These are phyloP conservation scores for Fulmarus glacialis DNA, from an alignment of 2,113 vertebrate genomes.

Conservation along the genomic window DNA sequence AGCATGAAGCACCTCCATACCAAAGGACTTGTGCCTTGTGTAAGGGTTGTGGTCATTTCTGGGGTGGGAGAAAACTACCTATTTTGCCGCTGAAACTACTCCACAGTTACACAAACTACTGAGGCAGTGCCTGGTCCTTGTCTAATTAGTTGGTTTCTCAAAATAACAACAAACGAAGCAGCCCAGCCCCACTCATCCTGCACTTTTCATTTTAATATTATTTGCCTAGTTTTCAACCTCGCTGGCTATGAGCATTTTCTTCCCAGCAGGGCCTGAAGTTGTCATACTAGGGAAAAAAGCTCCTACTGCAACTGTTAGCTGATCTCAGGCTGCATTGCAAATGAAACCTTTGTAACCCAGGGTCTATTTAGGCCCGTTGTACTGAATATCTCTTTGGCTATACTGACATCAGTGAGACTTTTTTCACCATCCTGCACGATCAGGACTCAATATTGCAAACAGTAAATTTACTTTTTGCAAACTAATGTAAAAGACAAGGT, in stretches of 20 bases:
- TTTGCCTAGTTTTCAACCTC: neutral
- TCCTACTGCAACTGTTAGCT: neutral
- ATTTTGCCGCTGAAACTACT: neutral
- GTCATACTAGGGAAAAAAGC: neutral
- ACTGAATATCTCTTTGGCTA: neutral
- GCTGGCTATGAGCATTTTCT: neutral
- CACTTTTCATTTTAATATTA: neutral
- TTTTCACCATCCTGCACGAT: neutral
- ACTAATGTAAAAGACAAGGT: neutral
- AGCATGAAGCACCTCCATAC: neutral
- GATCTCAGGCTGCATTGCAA: neutral
- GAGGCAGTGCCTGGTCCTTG: neutral
- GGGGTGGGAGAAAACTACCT: neutral
- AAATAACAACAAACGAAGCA: neutral
- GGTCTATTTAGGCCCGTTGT: neutral
- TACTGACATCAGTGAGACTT: neutral
- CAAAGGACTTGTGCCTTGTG: neutral
- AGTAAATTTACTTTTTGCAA: neutral
- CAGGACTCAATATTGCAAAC: neutral
- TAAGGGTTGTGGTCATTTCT: neutral
- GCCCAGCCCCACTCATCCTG: neutral
- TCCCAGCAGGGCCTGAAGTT: neutral
- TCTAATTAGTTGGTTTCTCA: neutral
- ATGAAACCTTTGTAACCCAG: neutral
- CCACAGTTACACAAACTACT: neutral